Conservation (phyloP, 2,888 invertebrate genomes). For the Athalia rosae region DNA sequence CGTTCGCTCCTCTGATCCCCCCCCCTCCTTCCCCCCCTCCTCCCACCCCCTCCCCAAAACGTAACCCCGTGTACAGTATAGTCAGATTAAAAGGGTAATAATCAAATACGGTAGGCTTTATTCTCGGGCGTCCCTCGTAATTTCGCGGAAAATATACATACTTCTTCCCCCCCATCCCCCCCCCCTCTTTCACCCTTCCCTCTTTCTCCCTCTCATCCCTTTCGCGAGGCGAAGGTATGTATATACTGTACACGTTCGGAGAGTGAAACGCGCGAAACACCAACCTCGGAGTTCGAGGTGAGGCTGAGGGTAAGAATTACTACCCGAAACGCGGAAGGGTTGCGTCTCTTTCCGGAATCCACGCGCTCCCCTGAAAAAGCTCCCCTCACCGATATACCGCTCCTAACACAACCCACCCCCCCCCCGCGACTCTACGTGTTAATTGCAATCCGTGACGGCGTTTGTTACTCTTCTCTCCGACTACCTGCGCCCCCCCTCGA, state of each 20-base stretch:
- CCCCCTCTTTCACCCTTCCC: slow-evolving; percentile 47
- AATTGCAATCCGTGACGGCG: slow-evolving; percentile 69
- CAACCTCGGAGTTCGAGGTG: no score
- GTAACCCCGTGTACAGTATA: slow-evolving; percentile 34
- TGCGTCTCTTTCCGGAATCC: no score
- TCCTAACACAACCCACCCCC: no score
- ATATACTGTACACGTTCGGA: no score
- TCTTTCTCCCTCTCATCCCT: slow-evolving; percentile 51
- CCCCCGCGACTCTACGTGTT: slow-evolving; percentile 63
- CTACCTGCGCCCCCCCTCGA: slow-evolving; percentile 35
- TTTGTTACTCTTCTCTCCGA: slow-evolving; percentile 68
- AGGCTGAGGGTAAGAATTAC: no score
- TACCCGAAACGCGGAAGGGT: no score
- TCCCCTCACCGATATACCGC: no score
- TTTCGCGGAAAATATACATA: slow-evolving; percentile 65
- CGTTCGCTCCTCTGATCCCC: no score
- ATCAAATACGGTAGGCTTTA: slow-evolving; percentile 70
- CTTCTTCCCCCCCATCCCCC: slow-evolving; percentile 31
- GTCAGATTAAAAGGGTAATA: slow-evolving; percentile 72
- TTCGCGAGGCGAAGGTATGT: not conserved
- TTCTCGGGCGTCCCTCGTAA: slow-evolving; percentile 65
- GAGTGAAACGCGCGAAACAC: no score
- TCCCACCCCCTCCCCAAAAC: no score
- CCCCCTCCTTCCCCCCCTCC: no score
- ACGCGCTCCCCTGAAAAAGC: slow-evolving; percentile 26